Percentiles rank a stretch among this genome's conserved stretches.
phyloP scores from a whole-genome alignment of 2,113 vertebrate species.

The Pygoscelis adeliae region DNA sequence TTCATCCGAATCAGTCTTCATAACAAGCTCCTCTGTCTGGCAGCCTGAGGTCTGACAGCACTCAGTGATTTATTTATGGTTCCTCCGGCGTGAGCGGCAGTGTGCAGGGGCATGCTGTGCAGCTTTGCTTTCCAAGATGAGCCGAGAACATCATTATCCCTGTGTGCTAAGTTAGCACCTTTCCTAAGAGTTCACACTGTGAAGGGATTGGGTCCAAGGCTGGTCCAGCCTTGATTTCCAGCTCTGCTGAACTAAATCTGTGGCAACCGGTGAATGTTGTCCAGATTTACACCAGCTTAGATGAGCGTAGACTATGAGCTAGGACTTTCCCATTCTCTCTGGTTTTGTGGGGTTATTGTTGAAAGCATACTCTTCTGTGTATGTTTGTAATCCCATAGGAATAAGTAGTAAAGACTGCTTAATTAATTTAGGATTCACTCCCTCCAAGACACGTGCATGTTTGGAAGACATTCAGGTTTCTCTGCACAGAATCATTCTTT shows the following conservation, averaged over 20 bases:
- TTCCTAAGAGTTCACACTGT: background rate
- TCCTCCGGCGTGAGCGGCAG: background rate
- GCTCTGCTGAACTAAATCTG: background rate
- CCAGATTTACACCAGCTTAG: fast-evolving
- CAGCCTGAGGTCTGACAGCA: background rate
- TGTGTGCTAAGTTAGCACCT: background rate
- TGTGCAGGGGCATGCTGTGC: background rate
- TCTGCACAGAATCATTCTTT: background rate
- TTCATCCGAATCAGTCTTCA: background rate
- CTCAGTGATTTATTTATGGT: background rate
- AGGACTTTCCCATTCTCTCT: background rate
- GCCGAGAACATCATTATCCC: fast-evolving
- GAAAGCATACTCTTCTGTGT: background rate
- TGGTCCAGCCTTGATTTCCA: background rate
- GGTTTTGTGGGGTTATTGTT: background rate
- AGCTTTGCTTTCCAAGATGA: background rate
- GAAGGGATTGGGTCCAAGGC: background rate
- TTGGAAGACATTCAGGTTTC: background rate
- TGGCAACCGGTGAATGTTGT: background rate
- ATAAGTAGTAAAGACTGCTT: background rate
- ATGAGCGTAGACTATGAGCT: background rate
- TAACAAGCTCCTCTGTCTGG: background rate
- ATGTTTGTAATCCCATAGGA: background rate
- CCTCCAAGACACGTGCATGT: background rate
- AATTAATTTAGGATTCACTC: background rate